A percentile compares a stretch with the other conserved stretches of the same genome.
These are phyloP conservation scores for Dasyornis broadbenti DNA, from an alignment of 2,113 vertebrate genomes.

Conservation along the genomic window DNA sequence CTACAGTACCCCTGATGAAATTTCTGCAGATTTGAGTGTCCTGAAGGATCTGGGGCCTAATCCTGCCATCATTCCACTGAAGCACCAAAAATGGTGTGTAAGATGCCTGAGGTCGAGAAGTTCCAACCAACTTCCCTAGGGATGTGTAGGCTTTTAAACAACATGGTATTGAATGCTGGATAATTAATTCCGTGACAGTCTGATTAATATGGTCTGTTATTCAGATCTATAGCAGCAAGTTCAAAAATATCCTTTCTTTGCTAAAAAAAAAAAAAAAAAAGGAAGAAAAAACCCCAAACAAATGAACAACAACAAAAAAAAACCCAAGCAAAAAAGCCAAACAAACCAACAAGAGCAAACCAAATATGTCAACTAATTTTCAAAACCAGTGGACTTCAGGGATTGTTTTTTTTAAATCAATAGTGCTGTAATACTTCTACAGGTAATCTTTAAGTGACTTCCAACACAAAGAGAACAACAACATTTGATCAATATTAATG, in stretches of 20 bases:
- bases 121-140: neutral
- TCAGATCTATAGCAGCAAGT: neutral
- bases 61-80: neutral
- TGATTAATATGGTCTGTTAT: neutral
- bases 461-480: constrained; percentile 58
- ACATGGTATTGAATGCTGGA: neutral
- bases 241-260: neutral
- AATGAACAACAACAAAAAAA: too few relatives aligned
- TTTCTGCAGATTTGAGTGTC: neutral
- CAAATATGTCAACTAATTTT: neutral
- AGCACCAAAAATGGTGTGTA: neutral
- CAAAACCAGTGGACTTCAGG: constrained; percentile 22
- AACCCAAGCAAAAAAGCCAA: neutral
- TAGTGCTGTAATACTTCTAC: constrained; percentile 56
- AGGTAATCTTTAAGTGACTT: constrained; percentile 70
- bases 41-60: neutral
- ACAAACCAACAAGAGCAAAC: neutral
- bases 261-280: accelerated
- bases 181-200: neutral
- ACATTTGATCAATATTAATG: constrained; percentile 76
- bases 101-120: neutral
- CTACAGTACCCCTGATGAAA: neutral
- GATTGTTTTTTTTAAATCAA: constrained; percentile 38
- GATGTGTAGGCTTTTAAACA: neutral
- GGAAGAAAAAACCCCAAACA: accelerated